Evolutionary conservation across 1,140 invertebrate genomes (phyloP), one percentile per base, ranked within the genome.

Genomic region (Pygmarrhopalites habei): DNA sequence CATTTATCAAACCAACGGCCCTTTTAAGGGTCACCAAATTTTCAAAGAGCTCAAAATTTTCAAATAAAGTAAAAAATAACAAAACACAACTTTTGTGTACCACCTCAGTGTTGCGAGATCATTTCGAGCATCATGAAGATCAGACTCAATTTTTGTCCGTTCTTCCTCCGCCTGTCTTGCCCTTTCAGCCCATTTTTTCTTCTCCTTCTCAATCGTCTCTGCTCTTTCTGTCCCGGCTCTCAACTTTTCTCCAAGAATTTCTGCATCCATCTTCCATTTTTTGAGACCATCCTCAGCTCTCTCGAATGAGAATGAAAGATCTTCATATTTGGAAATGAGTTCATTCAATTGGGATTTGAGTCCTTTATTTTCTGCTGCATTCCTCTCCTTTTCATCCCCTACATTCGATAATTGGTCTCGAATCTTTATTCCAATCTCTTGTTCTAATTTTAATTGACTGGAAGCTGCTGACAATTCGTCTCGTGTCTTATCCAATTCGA

Each of bases 211-310:
- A 14, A 56, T 35, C 2, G 3, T 35, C 32, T 69, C 68, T 1
- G 58, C 39, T 28, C 62, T 57, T 30, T 70, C 68, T 2, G 62
- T 60, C 1, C 61, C 28, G 1, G 65, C 61, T 1, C 64, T 60
- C 12, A 66, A 46, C 28, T 70, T 70, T 43, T 70, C 68, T 0
- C 52, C 58, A 2, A 70, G 32, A 55, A 70, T 70, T 52, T 70
- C 68, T 15, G 64, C 65, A 43, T 70, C 68, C 64, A 66, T 70
- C 51, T 66, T 66, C 68, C 64, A 70, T 60, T 70, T 70, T 52
- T 70, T 70, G 5, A 70, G 30, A 4, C 64, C 49, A 44, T 70
- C 68, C 44, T 70, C 68, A 58, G 61, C 64, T 28, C 65, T 26
- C 44, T 70, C 68, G 15, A 35, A 35, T 46, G 66, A 62, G 58